phyloP scores from a whole-genome alignment of 2,113 vertebrate genomes.

The Jacana jacana region DNA sequence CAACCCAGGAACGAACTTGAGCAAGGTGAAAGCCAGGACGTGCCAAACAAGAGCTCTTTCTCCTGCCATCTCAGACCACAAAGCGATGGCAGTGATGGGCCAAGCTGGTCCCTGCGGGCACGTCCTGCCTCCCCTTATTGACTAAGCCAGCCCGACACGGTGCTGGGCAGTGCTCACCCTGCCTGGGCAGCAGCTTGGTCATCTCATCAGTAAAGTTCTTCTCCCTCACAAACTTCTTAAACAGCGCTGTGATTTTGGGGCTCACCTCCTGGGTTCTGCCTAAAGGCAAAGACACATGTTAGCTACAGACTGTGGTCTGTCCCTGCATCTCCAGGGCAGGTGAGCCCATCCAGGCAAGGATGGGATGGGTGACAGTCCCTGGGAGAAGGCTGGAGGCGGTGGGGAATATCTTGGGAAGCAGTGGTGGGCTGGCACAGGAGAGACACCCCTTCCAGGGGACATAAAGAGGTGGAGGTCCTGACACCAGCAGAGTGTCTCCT shows the following conservation, averaged over 20 bases:
- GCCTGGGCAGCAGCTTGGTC: background rate
- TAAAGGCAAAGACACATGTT: background rate
- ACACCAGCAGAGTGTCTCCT: background rate
- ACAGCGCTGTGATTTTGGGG: background rate
- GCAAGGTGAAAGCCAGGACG: background rate
- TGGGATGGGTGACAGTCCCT: too few species aligned
- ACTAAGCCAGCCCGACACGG: rapidly evolving
- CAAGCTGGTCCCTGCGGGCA: background rate
- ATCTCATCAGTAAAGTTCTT: background rate
- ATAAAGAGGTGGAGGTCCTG: background rate
- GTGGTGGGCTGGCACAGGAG: background rate
- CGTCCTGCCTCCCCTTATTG: background rate
- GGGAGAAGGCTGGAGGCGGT: background rate
- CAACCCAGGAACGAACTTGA: background rate
- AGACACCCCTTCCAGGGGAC: background rate
- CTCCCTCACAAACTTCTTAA: background rate
- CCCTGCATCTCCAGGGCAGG: background rate
- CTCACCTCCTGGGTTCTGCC: background rate
- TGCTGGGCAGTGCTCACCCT: constrained; percentile 39
- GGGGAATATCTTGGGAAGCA: background rate
- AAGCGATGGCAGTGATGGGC: background rate
- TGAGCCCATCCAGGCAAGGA: rapidly evolving
- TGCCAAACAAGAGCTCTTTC: background rate
- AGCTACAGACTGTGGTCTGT: background rate
- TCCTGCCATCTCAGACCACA: background rate